Evolutionary conservation across 2,113 vertebrate species (phyloP), one percentile per base, ranked within the genome.

Genomic region (Hippolais icterina): DNA sequence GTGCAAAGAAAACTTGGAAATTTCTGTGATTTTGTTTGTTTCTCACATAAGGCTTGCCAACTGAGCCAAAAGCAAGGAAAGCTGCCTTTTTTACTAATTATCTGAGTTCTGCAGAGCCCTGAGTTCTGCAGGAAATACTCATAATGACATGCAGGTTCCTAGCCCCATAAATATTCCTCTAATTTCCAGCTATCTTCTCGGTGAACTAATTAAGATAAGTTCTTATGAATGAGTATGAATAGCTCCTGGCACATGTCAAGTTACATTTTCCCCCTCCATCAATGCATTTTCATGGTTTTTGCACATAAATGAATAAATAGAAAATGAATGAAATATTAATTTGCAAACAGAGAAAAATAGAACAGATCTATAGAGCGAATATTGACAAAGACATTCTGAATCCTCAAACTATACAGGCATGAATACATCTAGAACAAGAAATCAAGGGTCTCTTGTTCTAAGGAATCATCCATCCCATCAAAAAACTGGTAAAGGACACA

Each of bases 401-500:
- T 87, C 76, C 79, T 90, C 91, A 75, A 91, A 75, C 37, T 84
- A 78, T 21, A 71, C 24, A 82, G 35, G 20, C 49, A 83, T 10
- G 39, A 77, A 74, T 47, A 81, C 11, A 81, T 42, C 53, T n/a
- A 76, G 46, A 88, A 91, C 35, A 88, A 90, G 63, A 81, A 83
- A 93, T 66, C 19, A 52, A 71, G 14, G 52, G 12, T 18, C 31
- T 78, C 87, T 44, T 83, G 47, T 63, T 89, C 56, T 56, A 86
- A 83, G 29, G 25, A 90, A 94, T 31, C 6, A 29, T 86, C 63
- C 56, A 86, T 63, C 44, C 61, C 65, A 70, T 64, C 75, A 86
- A 92, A 92, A 93, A 86, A 66, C 57, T 68, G 56, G 50, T 66
- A 85, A 94, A 94, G 71, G 70, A 95, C 64, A 82, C 15, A 77